Base-by-base conservation (phyloP, 2,888 invertebrate genomes). In the Amiota communis region DNA sequence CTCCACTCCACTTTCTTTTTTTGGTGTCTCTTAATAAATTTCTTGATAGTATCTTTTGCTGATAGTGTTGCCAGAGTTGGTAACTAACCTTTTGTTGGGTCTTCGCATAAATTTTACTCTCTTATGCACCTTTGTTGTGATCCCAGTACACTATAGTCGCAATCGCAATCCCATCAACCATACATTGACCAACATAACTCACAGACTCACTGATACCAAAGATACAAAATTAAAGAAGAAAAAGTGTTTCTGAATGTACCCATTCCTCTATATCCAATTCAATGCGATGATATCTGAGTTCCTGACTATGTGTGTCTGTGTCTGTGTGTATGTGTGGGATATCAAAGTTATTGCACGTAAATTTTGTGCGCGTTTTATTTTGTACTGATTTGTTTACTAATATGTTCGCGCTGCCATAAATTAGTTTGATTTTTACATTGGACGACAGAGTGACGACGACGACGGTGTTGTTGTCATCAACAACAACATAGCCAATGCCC, bases 341-440 rank as follows among this genome's bases (percentile, higher is more conserved):
- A 59, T 59, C 59, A 59, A 59, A 59, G 49, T 67, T 67, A 67
- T 67, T 67, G 65, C 65, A 67, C 65, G 49, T 67, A 67, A 67
- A 67, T 67, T 67, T 61, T 72, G 79, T 36, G 36, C 8, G 36
- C 77, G 79, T 78, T 83, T 86, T 86, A 86, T 85, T 84, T 86
- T 86, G 87, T 85, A 86, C 86, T 86, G 83, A 86, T 86, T 82
- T 82, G 86, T 80, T 86, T 86, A 81, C 86, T 84, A 85, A 86
- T 85, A 86, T 79, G 87, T 84, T 86, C 76, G 86, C 85, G 78
- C 81, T 80, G 87, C 80, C 80, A 86, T 85, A 85, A 86, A 86
- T 85, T 84, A 82, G 79, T 80, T 79, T 81, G 84, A 85, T 80
- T 81, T 81, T 79, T 77, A 76, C 79, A 75, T 77, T 73, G 72